Base-by-base conservation (phyloP, 1,140 invertebrate species). In the Ylistrum balloti region DNA sequence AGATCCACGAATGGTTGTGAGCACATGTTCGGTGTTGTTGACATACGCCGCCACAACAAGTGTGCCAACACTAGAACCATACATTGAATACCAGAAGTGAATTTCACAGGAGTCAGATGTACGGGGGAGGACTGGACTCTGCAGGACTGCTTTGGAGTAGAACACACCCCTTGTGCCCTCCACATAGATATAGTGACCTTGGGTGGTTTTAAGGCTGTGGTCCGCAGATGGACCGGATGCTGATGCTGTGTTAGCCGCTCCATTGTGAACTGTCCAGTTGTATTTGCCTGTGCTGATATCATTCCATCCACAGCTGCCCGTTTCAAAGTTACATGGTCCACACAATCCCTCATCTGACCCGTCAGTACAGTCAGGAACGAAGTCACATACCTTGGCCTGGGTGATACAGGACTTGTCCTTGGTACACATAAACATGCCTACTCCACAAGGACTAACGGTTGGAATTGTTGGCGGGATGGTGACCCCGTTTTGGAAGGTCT, bases 41-140 rank as follows among this genome's bases (percentile, higher is more conserved):
- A 92, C 88, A 86, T 90, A 88, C 56, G 88, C 92, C 86, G 48
- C 90, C 15, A 94, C 93, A 48, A 87, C 45, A 33, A 95, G 88
- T 38, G 89, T 88, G 48, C 94, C 95, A 88, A 91, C 86, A 89
- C 86, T 91, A 48, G 9, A 56, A 45, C 98, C 98, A 93, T 97
- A 97, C 97, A 98, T 98, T 93, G 98, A 97, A 93, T 96, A 97
- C 96, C 97, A 98, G 94, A 98, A 98, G 28, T 90, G 88, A 91
- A 96, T 94, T 85, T 94, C 92, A 91, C 95, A 96, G 0, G 89
- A 91, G 11, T 74, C 86, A 33, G 94, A 93, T 38, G 94, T 35
- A 41, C 92, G 41, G 17, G 95, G 93, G n/a, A 96, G 74, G 7
- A 88, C 22, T 38, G 95, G 95, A 91, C 95, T 95, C 33, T 92